These are phyloP conservation scores for Sarcophaga peregrina DNA, from an alignment of 1,140 invertebrate genomes.

Conservation along the genomic window DNA sequence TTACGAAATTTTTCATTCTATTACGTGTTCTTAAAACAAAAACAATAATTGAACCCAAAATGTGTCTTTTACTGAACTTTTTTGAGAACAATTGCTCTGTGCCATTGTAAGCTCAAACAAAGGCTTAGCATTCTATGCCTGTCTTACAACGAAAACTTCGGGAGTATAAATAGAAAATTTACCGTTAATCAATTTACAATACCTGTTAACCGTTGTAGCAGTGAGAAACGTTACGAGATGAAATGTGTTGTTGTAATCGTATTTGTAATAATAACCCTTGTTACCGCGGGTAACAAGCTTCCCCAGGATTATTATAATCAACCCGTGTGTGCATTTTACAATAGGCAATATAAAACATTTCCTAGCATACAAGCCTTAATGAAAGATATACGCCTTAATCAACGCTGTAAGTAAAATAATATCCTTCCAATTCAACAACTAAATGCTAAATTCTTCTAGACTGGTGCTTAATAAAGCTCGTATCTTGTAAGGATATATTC, in stretches of 20 bases:
- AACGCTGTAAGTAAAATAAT: not conserved
- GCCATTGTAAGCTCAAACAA: not conserved
- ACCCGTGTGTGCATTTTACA: not conserved
- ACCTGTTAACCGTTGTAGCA: not conserved
- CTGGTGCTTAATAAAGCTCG: not conserved
- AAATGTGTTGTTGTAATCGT: not conserved
- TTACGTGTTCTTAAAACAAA: not conserved
- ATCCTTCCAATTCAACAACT: not conserved
- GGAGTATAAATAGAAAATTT: not conserved
- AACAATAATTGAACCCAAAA: not conserved
- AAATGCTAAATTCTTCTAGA: not conserved
- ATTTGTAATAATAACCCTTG: not conserved
- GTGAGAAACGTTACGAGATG: not conserved
- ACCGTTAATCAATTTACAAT: not conserved
- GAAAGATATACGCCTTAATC: not conserved
- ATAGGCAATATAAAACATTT: not conserved
- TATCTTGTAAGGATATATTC: not conserved
- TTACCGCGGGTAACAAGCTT: not conserved
- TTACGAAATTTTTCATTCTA: not conserved
- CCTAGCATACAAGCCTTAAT: constrained; percentile 1
- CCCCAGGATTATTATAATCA: not conserved
- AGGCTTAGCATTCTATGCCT: not conserved
- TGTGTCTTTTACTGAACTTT: no score
- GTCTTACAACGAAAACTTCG: not conserved
- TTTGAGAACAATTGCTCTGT: not conserved